Conservation (phyloP, 2,888 invertebrate species). For the Eugnorisma glareosa region DNA sequence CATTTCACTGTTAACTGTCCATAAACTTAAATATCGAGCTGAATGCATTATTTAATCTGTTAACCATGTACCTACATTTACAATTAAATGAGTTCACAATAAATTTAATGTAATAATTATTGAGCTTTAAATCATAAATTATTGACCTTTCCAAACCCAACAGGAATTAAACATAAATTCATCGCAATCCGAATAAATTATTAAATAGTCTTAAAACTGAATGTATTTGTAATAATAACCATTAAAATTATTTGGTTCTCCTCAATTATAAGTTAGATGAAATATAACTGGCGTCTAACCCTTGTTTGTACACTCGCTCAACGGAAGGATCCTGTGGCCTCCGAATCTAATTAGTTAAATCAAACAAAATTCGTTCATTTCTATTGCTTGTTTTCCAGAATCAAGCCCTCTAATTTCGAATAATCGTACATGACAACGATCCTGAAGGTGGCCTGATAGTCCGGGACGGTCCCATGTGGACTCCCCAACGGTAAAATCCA, state of each 20-base stretch:
- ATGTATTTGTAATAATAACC: constrained; percentile 31
- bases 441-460: constrained; percentile 39
- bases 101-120: constrained; percentile 38
- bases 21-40: constrained; percentile 1
- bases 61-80: constrained; percentile 24
- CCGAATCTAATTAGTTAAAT: constrained; percentile 52
- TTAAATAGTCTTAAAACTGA: constrained; percentile 28
- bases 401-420: constrained; percentile 45
- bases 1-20: background rate
- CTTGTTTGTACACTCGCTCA: constrained; percentile 41
- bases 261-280: constrained; percentile 52
- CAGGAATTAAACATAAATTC: constrained; percentile 26
- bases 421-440: constrained; percentile 61
- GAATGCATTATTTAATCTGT: constrained; percentile 33
- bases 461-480: constrained; percentile 49
- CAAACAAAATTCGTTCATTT: constrained; percentile 51
- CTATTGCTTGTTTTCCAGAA: constrained; percentile 43
- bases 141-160: constrained; percentile 18
- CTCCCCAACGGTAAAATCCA: constrained; percentile 35
- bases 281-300: constrained; percentile 48
- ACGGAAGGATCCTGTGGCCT: constrained; percentile 16
- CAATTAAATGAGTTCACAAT: constrained; percentile 37
- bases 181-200: constrained; percentile 21
- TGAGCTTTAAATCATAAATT: constrained; percentile 26
- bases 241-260: constrained; percentile 39